Evolutionary conservation across 1,140 invertebrate genomes (phyloP), one percentile per base, ranked within the genome.

Genomic region (Tetragonula clypearis): DNA sequence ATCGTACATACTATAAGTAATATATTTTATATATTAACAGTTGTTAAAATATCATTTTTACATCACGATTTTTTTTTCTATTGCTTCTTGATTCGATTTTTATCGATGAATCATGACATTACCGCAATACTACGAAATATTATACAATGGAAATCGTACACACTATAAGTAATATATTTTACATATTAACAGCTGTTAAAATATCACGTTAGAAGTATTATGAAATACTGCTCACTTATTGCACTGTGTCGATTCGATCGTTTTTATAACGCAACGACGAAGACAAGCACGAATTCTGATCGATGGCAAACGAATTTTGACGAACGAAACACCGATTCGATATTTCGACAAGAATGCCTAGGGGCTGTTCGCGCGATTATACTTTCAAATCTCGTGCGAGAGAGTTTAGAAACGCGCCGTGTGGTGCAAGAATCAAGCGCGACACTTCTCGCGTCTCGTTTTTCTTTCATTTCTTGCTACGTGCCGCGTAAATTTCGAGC

Each of bases 361-460:
- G 11, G 76, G 82, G 76, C 82, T 76, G 68, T 72, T 84, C 41
- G 79, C 35, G 41, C 74, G 78, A 79, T 69, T 88, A 74, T 79
- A 86, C 87, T 88, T 89, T 89, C 87, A 75, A 89, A 88, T 89
- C 87, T 86, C 79, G 87, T 88, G 69, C 75, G 81, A 68, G 87
- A 88, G 83, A 35, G 84, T 89, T 88, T 75, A 75, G 66, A 84
- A 19, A 62, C 60, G 49, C n/a, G 71, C 75, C 76, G 81, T 77
- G 35, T 86, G 79, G 78, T 88, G 80, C 74, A 89, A 88, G 72
- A 89, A 84, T 53, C 68, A 17, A 55, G 55, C 30, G 35, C 35
- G 58, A 84, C 80, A 82, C 78, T 71, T 66, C 66, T 85, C 58
- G 19, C 21, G 35, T 30, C 19, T 58, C 3, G 41, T 11, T 77